A percentile compares a stretch with the other conserved stretches of the same genome.
Evolutionary conservation across 2,113 vertebrate species (phyloP).

Genomic region (Copsychus sechellarum): DNA sequence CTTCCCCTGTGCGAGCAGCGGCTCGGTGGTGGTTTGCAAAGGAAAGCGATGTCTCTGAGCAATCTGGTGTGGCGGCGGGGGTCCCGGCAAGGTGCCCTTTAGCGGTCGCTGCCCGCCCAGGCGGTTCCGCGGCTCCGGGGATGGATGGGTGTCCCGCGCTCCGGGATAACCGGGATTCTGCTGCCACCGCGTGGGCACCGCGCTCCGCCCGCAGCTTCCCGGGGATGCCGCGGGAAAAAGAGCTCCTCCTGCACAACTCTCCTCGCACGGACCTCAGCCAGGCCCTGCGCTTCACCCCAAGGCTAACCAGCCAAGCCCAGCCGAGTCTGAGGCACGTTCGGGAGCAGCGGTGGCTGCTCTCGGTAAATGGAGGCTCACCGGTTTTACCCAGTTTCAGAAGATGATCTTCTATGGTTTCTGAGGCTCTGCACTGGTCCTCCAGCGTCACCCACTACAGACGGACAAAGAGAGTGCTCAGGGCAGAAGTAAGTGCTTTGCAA

Average conservation of each 20-base stretch:
- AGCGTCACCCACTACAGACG: background rate
- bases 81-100: no score
- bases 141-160: background rate
- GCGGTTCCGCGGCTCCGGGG: fast-evolving
- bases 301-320: no score
- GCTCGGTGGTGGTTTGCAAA: background rate
- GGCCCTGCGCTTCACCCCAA: background rate
- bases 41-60: background rate
- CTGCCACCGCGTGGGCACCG: slow-evolving; percentile 48
- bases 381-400: background rate
- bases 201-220: background rate
- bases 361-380: background rate
- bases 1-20: background rate
- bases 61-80: fast-evolving
- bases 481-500: background rate
- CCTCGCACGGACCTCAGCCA: fast-evolving
- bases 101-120: fast-evolving
- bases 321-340: background rate
- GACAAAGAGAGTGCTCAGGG: background rate
- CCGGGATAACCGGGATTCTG: background rate
- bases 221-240: no score
- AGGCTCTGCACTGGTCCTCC: background rate
- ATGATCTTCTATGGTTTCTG: background rate
- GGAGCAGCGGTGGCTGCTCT: background rate
- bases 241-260: background rate